Percentiles rank a stretch among this genome's conserved stretches.
Conservation (phyloP, 2,888 invertebrate species). For the Melieria crassipennis region DNA sequence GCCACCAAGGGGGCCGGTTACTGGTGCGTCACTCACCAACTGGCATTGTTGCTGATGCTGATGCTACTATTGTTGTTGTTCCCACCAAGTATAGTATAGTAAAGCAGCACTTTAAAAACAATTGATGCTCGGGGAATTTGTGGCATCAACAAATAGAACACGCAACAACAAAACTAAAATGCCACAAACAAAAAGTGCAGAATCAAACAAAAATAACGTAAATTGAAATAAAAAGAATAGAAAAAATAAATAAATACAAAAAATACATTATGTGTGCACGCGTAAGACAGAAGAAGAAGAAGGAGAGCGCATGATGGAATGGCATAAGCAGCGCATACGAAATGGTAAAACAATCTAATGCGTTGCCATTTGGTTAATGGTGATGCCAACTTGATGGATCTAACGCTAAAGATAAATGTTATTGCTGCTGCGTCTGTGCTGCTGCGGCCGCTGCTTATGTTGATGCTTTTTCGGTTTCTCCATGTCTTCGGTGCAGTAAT, state of each 20-base stretch:
- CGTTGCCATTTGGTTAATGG: slow-evolving; percentile 34
- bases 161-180: neutral
- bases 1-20: neutral
- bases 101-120: slow-evolving; percentile 36
- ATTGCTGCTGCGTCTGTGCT: neutral
- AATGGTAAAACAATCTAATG: slow-evolving; percentile 19
- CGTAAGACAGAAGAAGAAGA: slow-evolving; percentile 24
- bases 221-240: neutral
- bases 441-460: too few relatives aligned
- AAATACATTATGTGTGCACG: slow-evolving; percentile 7
- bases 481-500: too few relatives aligned
- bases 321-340: slow-evolving; percentile 2
- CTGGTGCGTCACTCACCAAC: neutral
- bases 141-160: slow-evolving; percentile 26
- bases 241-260: slow-evolving; percentile 17
- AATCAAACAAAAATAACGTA: neutral
- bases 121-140: slow-evolving; percentile 38
- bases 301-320: slow-evolving; percentile 11
- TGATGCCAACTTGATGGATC: slow-evolving; percentile 30
- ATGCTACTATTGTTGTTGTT: neutral
- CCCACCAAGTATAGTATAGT: slow-evolving; percentile 17
- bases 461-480: too few relatives aligned
- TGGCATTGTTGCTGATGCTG: neutral
- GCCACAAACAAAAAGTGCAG: neutral
- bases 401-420: slow-evolving; percentile 32